phyloP scores from a whole-genome alignment of 2,113 vertebrate genomes.

The Dromiciops gliroides region DNA sequence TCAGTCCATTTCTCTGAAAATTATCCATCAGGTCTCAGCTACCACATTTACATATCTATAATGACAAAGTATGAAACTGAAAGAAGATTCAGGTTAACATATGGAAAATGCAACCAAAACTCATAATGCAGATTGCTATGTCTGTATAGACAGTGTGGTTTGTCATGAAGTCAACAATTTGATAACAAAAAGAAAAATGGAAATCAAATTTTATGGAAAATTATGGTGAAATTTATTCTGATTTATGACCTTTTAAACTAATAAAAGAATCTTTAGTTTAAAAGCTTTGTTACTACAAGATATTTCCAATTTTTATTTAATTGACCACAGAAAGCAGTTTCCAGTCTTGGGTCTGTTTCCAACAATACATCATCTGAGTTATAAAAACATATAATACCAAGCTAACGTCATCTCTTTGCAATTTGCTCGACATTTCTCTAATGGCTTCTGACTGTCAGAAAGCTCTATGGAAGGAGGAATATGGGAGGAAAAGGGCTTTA shows the following conservation, averaged over 20 bases:
- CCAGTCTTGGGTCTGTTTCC: slow-evolving; percentile 30
- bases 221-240: slow-evolving; percentile 6
- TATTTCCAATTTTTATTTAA: slow-evolving; percentile 32
- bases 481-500: slow-evolving; percentile 6
- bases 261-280: slow-evolving; percentile 15
- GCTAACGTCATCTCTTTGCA: not conserved
- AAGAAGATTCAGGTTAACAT: not conserved
- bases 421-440: slow-evolving; percentile 30
- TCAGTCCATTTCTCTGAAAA: slow-evolving; percentile 69
- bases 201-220: not conserved
- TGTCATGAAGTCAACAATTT: not conserved
- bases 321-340: slow-evolving; percentile 13
- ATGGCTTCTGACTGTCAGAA: slow-evolving; percentile 28
- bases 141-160: not conserved
- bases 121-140: not conserved
- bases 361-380: slow-evolving; percentile 22
- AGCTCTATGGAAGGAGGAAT: not conserved
- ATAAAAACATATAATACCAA: slow-evolving; percentile 20
- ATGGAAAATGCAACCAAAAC: not conserved
- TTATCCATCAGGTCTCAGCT: slow-evolving; percentile 68
- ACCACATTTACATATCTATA: slow-evolving; percentile 69
- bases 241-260: slow-evolving; percentile 38
- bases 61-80: slow-evolving; percentile 58
- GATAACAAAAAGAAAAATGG: slow-evolving; percentile 35
- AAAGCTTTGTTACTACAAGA: slow-evolving; percentile 44